Evolutionary conservation across 2,113 vertebrate species (phyloP).

Genomic region (Semicossyphus pulcher): DNA sequence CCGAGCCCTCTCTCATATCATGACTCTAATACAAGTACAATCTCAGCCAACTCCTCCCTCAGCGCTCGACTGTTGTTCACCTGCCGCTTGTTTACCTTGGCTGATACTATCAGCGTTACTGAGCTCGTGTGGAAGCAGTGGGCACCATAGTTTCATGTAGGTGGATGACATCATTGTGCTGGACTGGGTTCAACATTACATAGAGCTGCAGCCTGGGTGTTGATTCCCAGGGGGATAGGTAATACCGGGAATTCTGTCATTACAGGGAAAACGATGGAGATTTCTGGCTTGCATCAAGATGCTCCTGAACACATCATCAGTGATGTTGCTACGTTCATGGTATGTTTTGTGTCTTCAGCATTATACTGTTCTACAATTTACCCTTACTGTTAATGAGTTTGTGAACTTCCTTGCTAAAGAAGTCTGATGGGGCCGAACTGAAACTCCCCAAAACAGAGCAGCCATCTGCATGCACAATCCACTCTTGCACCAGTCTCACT

Average conservation of each 20-base stretch:
- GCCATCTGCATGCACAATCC: background rate
- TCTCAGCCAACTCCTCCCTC: background rate
- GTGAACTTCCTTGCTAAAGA: too few species aligned
- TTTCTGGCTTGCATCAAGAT: background rate
- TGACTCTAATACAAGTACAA: too few species aligned
- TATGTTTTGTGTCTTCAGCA: too few species aligned
- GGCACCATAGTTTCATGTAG: background rate
- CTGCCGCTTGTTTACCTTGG: conserved; percentile 5
- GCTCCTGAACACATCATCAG: background rate
- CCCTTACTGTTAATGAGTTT: too few species aligned
- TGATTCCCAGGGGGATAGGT: background rate
- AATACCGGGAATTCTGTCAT: background rate
- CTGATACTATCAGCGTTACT: conserved; percentile 14
- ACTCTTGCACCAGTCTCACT: background rate
- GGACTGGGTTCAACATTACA: background rate
- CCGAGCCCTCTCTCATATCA: too few species aligned
- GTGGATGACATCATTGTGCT: background rate
- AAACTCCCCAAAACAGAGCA: background rate
- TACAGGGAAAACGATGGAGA: background rate
- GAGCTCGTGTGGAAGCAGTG: background rate
- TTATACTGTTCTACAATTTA: too few species aligned
- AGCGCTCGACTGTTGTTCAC: background rate
- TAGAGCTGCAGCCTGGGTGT: background rate
- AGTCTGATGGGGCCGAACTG: background rate
- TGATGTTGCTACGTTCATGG: too few species aligned